Conservation (phyloP, 2,113 vertebrate genomes). For the Ovis aries region ARS-UI_Ramb_v3.0 NC_056057.1:9598501-9599000, state of each 20-base stretch:
- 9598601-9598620: fast-evolving
- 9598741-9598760: background rate
- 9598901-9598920: background rate
- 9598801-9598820: fast-evolving
- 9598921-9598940: background rate
- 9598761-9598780: background rate
- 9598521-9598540: background rate
- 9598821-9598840: background rate
- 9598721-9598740: background rate
- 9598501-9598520: background rate
- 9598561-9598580: background rate
- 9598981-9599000: background rate
- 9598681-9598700: background rate
- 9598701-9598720: background rate
- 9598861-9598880: background rate
- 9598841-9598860: background rate
- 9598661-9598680: background rate
- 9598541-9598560: background rate
- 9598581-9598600: background rate
- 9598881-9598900: background rate
- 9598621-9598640: background rate
- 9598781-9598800: background rate
- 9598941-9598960: background rate
- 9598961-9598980: background rate
- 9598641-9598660: background rate